These are phyloP conservation scores for Deilephila porcellus DNA, from an alignment of 2,888 invertebrate genomes.

Conservation along the genomic window DNA sequence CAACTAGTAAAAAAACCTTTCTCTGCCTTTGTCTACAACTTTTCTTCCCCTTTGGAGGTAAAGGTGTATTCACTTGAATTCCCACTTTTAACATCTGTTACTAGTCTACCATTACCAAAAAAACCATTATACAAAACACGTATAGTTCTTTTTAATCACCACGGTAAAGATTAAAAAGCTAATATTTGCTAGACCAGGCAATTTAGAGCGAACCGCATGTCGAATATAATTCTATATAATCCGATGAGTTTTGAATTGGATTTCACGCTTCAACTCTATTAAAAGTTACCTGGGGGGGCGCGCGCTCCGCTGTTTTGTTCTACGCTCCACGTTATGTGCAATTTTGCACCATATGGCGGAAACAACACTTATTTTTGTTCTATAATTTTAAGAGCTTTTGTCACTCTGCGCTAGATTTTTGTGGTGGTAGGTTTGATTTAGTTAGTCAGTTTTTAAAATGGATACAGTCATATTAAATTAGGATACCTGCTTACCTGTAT, in stretches of 20 bases:
- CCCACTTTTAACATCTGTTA: no score
- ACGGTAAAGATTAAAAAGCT: not conserved
- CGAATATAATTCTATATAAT: constrained; percentile 49
- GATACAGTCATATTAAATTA: no score
- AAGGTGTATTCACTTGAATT: no score
- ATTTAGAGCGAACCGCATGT: constrained; percentile 39
- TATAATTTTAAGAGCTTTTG: not conserved
- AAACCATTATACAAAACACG: no score
- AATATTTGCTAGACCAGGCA: not conserved
- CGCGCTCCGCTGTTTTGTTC: constrained; percentile 21
- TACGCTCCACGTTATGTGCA: not conserved
- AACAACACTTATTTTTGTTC: not conserved
- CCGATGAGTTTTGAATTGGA: constrained; percentile 53
- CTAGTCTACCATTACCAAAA: no score
- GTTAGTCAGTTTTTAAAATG: not conserved
- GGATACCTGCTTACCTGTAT: no score
- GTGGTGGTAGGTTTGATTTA: not conserved
- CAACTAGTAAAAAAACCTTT: no score
- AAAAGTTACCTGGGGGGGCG: constrained; percentile 55
- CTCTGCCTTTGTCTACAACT: no score
- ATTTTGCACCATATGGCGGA: constrained; percentile 14
- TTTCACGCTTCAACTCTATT: constrained; percentile 62
- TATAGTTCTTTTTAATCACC: not conserved
- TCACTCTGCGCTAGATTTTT: not conserved
- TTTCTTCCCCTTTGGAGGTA: no score